Conservation (phyloP, 30 jellyfish, hydroid and myxozoan genomes). For the Morbakka virulenta region DNA sequence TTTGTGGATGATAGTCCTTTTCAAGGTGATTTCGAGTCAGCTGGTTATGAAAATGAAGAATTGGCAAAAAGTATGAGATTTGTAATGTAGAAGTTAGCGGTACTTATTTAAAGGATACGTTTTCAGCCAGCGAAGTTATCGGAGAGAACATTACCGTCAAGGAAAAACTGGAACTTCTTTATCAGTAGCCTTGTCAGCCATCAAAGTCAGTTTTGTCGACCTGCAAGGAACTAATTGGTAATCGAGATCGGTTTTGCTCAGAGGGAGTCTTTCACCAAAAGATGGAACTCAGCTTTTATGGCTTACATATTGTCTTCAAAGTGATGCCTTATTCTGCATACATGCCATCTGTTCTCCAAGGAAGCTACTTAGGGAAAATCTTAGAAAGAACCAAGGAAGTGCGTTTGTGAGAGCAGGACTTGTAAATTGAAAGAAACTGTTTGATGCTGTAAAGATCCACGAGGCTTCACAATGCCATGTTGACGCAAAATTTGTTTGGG, state of each 20-base stretch:
- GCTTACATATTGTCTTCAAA: neutral
- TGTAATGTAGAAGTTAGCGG: too few species aligned
- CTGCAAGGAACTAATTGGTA: neutral
- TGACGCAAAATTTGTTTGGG: conserved; percentile 14
- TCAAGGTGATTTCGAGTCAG: too few species aligned
- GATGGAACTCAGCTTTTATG: conserved; percentile 1
- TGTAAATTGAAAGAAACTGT: conserved; percentile 19
- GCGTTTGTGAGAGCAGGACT: conserved; percentile 12
- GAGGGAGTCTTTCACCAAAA: conserved; percentile 6
- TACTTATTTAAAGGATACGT: too few species aligned
- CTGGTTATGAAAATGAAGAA: too few species aligned
- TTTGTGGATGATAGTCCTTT: too few species aligned
- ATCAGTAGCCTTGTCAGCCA: conserved; percentile 40
- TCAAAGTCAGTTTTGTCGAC: neutral
- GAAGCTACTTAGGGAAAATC: conserved; percentile 18
- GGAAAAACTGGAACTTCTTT: conserved; percentile 10
- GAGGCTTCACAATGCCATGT: conserved; percentile 13
- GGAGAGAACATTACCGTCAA: neutral
- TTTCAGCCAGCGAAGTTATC: conserved; percentile 16
- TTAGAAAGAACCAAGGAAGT: conserved; percentile 5
- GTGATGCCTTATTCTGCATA: conserved; percentile 19
- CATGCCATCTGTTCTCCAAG: too few species aligned
- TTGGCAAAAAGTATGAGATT: too few species aligned
- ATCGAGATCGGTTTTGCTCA: conserved; percentile 8
- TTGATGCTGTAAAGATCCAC: conserved; percentile 13